Conservation (phyloP, 2,888 invertebrate species). For the Rambutsinella grinnellia region DNA sequence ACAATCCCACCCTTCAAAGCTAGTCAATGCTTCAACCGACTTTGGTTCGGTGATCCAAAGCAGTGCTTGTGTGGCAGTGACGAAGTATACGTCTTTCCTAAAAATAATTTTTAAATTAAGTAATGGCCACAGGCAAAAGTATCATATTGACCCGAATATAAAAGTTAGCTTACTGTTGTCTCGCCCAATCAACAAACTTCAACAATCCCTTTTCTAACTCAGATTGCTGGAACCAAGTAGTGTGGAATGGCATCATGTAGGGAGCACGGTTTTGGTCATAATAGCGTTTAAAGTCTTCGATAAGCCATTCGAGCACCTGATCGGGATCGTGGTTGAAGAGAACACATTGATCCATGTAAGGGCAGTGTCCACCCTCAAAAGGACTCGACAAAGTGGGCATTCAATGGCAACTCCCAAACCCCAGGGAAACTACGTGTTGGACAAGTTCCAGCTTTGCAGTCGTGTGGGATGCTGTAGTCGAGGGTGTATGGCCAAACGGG, state of each 20-base stretch:
- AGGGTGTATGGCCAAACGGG: conserved; percentile 96
- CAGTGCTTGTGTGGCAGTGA: conserved; percentile 88
- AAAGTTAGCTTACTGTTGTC: conserved; percentile 75
- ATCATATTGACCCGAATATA: background rate
- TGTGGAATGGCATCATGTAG: conserved; percentile 96
- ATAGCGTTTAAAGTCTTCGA: conserved; percentile 87
- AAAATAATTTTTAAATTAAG: conserved; percentile 5
- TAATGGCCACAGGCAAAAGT: background rate
- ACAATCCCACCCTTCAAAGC: conserved; percentile 87
- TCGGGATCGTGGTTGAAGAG: conserved; percentile 76
- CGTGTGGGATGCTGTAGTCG: conserved; percentile 92
- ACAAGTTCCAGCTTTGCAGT: conserved; percentile 93
- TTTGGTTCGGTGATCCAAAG: conserved; percentile 92
- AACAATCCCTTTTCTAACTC: conserved; percentile 85
- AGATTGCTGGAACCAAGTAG: conserved; percentile 95
- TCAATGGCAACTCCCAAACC: conserved; percentile 94
- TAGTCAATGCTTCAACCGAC: conserved; percentile 76
- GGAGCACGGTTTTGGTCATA: conserved; percentile 91
- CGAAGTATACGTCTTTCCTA: conserved; percentile 88
- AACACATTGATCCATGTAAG: conserved; percentile 80
- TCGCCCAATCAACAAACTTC: conserved; percentile 87
- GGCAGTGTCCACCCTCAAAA: conserved; percentile 94
- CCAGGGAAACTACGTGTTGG: conserved; percentile 91
- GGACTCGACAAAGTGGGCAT: conserved; percentile 88
- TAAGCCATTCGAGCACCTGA: conserved; percentile 82